These are phyloP conservation scores for Brachionus angularis DNA, from an alignment of 1,140 invertebrate species.

Conservation along the genomic window DNA sequence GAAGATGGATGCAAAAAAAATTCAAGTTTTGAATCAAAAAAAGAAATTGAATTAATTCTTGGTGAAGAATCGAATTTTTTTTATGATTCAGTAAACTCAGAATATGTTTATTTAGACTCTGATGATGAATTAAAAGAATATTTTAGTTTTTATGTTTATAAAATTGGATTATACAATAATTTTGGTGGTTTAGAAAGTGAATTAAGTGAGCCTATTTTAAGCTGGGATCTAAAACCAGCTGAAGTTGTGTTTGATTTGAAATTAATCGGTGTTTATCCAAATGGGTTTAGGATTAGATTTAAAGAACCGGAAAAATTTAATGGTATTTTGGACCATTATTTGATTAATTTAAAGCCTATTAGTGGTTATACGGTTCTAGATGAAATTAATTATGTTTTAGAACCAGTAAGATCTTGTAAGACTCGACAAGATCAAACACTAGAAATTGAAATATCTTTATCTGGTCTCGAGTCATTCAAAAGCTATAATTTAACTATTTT, in stretches of 20 bases:
- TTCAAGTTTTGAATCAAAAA: neutral
- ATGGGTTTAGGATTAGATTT: constrained; percentile 14
- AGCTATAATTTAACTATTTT: constrained; percentile 14
- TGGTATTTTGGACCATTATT: neutral
- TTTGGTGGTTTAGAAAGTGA: neutral
- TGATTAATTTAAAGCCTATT: no score
- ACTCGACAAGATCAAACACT: no score
- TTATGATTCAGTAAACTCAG: neutral
- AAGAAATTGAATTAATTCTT: neutral
- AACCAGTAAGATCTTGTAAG: no score
- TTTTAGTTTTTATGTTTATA: neutral
- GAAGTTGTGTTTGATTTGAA: neutral
- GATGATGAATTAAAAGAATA: neutral
- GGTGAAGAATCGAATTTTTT: no score
- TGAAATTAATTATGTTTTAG: no score
- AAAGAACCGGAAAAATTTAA: neutral
- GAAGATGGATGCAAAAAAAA: neutral
- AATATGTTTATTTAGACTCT: neutral
- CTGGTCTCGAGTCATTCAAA: neutral
- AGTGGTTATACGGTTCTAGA: no score
- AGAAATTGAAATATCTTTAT: no score
- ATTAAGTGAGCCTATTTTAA: neutral
- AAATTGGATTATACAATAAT: neutral
- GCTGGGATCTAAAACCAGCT: neutral
- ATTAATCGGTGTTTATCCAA: neutral